Conservation (phyloP, 2,113 vertebrate species). For the Aegithalos caudatus region DNA sequence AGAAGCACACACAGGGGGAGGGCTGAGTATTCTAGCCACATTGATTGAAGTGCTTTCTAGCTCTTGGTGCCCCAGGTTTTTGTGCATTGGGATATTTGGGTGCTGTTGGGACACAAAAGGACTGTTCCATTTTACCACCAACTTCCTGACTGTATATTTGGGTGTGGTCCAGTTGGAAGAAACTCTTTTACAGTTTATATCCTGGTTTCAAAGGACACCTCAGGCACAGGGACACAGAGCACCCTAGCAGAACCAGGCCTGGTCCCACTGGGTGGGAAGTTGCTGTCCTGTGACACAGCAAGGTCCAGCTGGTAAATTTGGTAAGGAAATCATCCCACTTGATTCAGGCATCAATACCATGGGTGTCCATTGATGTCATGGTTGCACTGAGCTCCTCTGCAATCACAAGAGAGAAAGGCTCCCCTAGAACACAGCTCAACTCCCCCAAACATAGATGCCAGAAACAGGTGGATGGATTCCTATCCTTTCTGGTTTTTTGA, state of each 20-base stretch:
- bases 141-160: not conserved
- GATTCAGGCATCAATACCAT: not conserved
- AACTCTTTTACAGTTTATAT: not conserved
- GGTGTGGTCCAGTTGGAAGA: fast-evolving
- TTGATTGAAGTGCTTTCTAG: not conserved
- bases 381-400: not conserved
- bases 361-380: not conserved
- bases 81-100: not conserved
- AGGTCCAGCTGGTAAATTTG: not conserved
- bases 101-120: not conserved
- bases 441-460: not conserved
- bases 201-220: not conserved
- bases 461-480: not conserved
- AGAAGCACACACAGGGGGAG: not conserved
- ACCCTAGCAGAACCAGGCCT: not conserved
- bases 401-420: not conserved
- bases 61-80: not conserved
- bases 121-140: not conserved
- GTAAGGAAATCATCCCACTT: not conserved
- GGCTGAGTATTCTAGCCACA: not conserved
- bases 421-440: not conserved
- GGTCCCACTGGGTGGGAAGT: not conserved
- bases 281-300: not conserved
- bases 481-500: fast-evolving
- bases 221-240: not conserved